phyloP scores from a whole-genome alignment of 2,888 invertebrate genomes.

The Allygus modestus region DNA sequence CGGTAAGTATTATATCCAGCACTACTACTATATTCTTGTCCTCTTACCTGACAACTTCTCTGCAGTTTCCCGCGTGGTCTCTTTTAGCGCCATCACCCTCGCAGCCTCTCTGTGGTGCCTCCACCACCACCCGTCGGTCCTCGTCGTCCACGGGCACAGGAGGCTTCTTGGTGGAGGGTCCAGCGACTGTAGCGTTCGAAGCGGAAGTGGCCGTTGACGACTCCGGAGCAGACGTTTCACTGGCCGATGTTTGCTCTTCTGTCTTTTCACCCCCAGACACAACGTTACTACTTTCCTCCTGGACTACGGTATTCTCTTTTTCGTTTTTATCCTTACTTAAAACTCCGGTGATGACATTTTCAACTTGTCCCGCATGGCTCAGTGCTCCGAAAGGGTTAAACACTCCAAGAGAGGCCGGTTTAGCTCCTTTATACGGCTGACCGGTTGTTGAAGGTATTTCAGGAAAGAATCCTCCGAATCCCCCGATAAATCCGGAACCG shows the following conservation, averaged over 20 bases:
- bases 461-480: background rate
- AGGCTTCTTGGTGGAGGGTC: background rate
- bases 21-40: too few relatives aligned
- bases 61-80: constrained; percentile 4
- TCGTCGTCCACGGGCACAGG: constrained; percentile 9
- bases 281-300: too few relatives aligned
- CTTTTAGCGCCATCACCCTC: background rate
- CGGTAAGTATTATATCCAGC: too few relatives aligned
- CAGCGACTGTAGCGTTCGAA: background rate
- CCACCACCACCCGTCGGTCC: background rate
- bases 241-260: background rate
- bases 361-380: background rate
- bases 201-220: background rate
- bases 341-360: background rate
- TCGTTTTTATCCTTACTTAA: background rate
- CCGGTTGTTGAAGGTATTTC: background rate
- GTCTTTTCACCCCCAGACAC: background rate
- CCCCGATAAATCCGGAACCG: background rate
- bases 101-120: constrained; percentile 2
- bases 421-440: background rate
- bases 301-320: too few relatives aligned
- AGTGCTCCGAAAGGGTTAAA: background rate
- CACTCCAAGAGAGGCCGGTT: background rate
- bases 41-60: background rate
- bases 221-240: background rate